Evolutionary conservation across 2,888 invertebrate genomes (phyloP), one percentile per base, ranked within the genome.

Genomic region (Halictus quadricinctus): DNA sequence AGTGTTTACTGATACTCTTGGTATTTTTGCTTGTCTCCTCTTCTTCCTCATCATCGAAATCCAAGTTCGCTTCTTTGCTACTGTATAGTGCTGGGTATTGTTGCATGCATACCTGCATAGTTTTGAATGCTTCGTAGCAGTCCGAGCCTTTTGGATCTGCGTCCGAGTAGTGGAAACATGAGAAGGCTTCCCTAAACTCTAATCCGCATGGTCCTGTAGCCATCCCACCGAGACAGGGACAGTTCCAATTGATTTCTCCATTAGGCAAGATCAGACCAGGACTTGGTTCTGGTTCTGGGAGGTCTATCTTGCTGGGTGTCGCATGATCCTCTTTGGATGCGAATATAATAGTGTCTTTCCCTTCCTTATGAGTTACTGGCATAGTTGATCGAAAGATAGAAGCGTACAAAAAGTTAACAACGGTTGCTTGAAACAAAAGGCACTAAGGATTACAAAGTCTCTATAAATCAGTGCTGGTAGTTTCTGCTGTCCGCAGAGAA

Each of bases 201-300:
- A 97, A 96, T 1, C 98, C 99, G 94, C 99, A 99, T 0, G 99
- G 99, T 0, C 99, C 99, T 0, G 98, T 98, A 8, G 99, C 98
- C 98, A 99, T 99, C n/a, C 98, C 98, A 21, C 99, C 99, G 58
- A 99, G 96, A 94, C 99, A 99, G 0, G 99, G 99, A 93, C 99
- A 99, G 93, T 97, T 97, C 99, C 99, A 99, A 95, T 99, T 99
- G 88, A 99, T 98, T 86, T 97, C 96, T 8, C 99, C 99, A 95
- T 97, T 97, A 0, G 97, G 95, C 81, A 97, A 95, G 88, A 99
- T 97, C 21, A 99, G 95, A 15, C 99, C 98, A 72, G 97, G 97
- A 81, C 97, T 96, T 1, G 97, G 96, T 91, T 97, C 97, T 0
- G 97, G 96, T 91, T 96, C 96, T 0, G 98, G 97, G 88, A 98